Base-by-base conservation (phyloP, 2,888 invertebrate genomes). In the Dysmachus trigonus region DNA sequence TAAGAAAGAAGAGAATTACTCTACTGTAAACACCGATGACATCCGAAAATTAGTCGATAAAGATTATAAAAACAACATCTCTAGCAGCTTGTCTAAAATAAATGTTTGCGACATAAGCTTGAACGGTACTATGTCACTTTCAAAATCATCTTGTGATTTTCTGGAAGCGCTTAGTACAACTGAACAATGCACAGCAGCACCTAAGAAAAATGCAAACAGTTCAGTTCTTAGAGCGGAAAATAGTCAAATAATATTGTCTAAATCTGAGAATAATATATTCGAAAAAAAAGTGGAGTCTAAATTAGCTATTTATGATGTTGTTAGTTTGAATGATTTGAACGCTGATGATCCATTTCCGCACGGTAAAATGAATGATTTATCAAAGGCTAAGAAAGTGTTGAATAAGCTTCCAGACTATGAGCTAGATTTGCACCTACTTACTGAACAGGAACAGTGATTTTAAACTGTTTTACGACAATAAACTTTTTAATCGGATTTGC, bases 221-320 rank as follows among this genome's bases (percentile, higher is more conserved):
- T 53, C 18, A 76, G 79, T 76, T 5, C 62, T 72, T 31, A 62
- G 62, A 33, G 38, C 35, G 30, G 41, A 53, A n/a, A 74, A 47
- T 74, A 86, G 31, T 86, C 86, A 86, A 81, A 51, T 87, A 41
- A 86, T 79, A 13, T 79, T 88, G 35, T 90, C 90, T 5, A 89
- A 90, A 84, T 90, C 90, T 15, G 90, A 90, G 82, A 90, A 89
- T 79, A 89, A 90, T 86, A 90, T 90, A 77, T 89, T 88, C 74
- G 88, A 89, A 81, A 88, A 88, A 81, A 88, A 88, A 77, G 82
- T 87, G 2, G 87, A 87, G 13, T 86, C 86, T 18, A 88, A 88
- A 62, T 86, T 88, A 72, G 87, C 88, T 13, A 88, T 88, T n/a
- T 90, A 89, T 72, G 89, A 90, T 88, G 89, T 90, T 71, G 90